A percentile compares a stretch with the other conserved stretches of the same genome.
Evolutionary conservation across 1,140 invertebrate species (phyloP).

Genomic region (Phymorhynchus buccinoides): DNA sequence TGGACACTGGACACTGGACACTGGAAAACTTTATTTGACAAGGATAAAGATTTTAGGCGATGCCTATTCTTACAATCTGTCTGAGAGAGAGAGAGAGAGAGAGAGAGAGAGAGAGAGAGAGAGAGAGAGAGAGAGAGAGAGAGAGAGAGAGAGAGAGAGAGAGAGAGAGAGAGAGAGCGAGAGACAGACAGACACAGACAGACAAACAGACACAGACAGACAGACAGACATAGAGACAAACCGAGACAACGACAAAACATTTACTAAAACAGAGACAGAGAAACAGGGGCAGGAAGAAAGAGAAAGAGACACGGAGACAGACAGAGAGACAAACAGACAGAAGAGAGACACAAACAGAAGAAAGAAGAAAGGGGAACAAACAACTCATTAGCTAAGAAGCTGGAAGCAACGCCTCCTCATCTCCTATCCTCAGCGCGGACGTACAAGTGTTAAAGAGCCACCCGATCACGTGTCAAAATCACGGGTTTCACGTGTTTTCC

Average conservation of each 20-base stretch:
- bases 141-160: background rate
- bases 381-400: too few relatives aligned
- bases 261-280: background rate
- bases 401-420: too few relatives aligned
- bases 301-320: constrained; percentile 4
- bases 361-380: too few relatives aligned
- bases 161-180: background rate
- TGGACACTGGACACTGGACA: too few relatives aligned
- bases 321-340: background rate
- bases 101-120: background rate
- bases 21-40: too few relatives aligned
- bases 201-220: background rate
- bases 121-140: background rate
- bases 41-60: too few relatives aligned
- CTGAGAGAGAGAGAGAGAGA: background rate
- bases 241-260: background rate
- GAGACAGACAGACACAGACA: background rate
- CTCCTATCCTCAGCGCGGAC: too few relatives aligned
- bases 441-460: too few relatives aligned
- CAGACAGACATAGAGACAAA: background rate
- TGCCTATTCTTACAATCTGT: too few relatives aligned
- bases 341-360: too few relatives aligned
- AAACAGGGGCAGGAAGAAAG: background rate
- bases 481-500: too few relatives aligned
- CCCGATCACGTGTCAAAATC: too few relatives aligned